These are phyloP conservation scores for Halcyon smyrnensis DNA, from an alignment of 2,797 vertebrate genomes.

Conservation along the genomic window DNA sequence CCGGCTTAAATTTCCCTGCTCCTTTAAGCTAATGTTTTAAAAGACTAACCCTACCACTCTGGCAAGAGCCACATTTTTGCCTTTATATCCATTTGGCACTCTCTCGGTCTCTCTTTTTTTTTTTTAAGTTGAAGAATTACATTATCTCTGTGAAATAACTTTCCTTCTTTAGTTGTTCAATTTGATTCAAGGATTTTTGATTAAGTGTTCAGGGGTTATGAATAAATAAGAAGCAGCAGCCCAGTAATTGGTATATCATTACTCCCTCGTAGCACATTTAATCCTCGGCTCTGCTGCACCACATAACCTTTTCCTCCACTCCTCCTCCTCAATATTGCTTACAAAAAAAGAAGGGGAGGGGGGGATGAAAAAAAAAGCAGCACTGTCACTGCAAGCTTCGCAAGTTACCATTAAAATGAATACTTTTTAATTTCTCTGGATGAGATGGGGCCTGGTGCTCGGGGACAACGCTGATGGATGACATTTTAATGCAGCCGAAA, in stretches of 20 bases:
- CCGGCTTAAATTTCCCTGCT: conserved; percentile 15
- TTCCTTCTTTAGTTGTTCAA: conserved; percentile 78
- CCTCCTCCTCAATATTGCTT: conserved; percentile 64
- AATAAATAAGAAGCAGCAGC: conserved; percentile 80
- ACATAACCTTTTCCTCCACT: conserved; percentile 79
- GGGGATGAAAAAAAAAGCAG: conserved; percentile 48
- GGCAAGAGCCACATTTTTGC: background rate
- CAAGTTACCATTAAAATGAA: conserved; percentile 94
- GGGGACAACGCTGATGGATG: conserved; percentile 98
- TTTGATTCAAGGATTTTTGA: conserved; percentile 81
- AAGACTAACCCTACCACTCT: conserved; percentile 23
- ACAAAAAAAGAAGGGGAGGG: background rate
- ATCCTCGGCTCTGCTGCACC: conserved; percentile 80
- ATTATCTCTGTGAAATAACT: conserved; percentile 75
- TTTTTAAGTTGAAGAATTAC: conserved; percentile 55
- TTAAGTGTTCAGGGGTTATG: conserved; percentile 79
- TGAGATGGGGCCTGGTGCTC: conserved; percentile 85
- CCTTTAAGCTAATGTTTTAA: conserved; percentile 51
- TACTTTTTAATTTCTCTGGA: conserved; percentile 95
- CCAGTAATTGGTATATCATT: conserved; percentile 78
- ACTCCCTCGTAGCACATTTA: conserved; percentile 79
- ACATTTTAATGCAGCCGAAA: conserved; percentile 99
- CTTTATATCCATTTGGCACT: conserved; percentile 38
- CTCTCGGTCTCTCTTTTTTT: background rate
- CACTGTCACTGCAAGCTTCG: conserved; percentile 84